phyloP scores from a whole-genome alignment of 1,140 invertebrate species.

The Spodoptera frugiperda region DNA sequence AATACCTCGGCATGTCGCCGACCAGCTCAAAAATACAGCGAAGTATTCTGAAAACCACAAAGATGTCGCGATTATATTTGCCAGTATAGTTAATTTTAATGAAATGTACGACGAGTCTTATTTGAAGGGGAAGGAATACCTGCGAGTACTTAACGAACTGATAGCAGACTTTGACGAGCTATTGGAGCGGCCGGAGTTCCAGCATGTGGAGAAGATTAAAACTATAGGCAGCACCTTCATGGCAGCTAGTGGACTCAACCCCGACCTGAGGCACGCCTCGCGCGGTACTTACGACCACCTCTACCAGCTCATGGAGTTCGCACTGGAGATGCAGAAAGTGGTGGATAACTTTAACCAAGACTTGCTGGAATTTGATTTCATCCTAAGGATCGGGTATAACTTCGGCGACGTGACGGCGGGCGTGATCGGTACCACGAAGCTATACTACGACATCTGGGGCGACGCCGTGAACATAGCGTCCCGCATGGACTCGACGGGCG shows the following conservation, averaged over 20 bases:
- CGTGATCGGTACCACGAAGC: constrained; percentile 97
- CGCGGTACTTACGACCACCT: constrained; percentile 92
- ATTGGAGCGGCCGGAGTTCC: constrained; percentile 92
- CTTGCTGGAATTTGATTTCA: constrained; percentile 95
- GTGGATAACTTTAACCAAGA: constrained; percentile 96
- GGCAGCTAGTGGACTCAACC: constrained; percentile 98
- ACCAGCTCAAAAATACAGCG: constrained; percentile 96
- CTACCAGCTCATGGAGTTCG: constrained; percentile 95
- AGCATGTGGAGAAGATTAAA: constrained; percentile 98
- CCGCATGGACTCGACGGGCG: constrained; percentile 97
- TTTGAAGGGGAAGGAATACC: constrained; percentile 95
- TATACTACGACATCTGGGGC: constrained; percentile 99
- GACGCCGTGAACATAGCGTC: constrained; percentile 99
- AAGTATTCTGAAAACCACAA: constrained; percentile 98
- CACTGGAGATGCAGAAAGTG: constrained; percentile 94
- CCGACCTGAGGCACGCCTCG: constrained; percentile 88
- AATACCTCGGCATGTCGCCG: constrained; percentile 97
- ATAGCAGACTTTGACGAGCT: constrained; percentile 98
- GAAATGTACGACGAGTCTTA: constrained; percentile 99
- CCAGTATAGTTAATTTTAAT: constrained; percentile 98
- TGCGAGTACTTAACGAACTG: constrained; percentile 97
- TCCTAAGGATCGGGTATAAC: constrained; percentile 94
- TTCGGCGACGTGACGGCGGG: constrained; percentile 97
- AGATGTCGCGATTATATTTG: constrained; percentile 97
- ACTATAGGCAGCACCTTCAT: constrained; percentile 99